phyloP scores from a whole-genome alignment of 2,888 invertebrate species.

The Stictocephala bisonia region DNA sequence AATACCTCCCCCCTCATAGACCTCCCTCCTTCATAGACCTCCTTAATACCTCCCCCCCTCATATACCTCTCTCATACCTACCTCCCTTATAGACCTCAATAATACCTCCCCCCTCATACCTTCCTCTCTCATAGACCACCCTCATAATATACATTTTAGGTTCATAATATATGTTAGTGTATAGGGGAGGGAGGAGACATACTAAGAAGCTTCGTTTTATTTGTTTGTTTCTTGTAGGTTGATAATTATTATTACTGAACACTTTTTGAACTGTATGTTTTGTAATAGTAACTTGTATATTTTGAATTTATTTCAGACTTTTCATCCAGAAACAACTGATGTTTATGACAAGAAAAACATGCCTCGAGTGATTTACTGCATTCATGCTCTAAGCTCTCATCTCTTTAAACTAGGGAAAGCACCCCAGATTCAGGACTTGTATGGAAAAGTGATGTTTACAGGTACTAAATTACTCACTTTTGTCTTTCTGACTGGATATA shows the following conservation, averaged over 20 bases:
- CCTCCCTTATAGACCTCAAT: no score
- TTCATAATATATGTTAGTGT: no score
- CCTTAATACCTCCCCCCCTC: no score
- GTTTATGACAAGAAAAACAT: conserved; percentile 86
- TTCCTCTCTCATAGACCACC: no score
- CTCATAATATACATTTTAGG: no score
- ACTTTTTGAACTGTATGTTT: conserved; percentile 43
- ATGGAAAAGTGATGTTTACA: conserved; percentile 80
- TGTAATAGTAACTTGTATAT: conserved; percentile 48
- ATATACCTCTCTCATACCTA: no score
- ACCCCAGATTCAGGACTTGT: conserved; percentile 80
- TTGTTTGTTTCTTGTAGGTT: conserved; percentile 11
- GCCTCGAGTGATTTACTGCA: conserved; percentile 81
- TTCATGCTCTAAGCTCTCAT: conserved; percentile 79
- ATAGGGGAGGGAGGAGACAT: conserved; percentile 19
- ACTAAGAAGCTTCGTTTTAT: background rate
- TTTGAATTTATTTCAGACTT: conserved; percentile 72
- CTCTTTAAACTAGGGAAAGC: conserved; percentile 77
- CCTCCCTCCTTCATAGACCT: no score
- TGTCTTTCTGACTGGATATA: no score
- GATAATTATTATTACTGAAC: background rate
- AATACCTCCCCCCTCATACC: no score
- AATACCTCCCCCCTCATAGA: no score
- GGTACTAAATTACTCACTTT: no score
- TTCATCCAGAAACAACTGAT: conserved; percentile 84